Evolutionary conservation across 2,888 invertebrate genomes (phyloP).

Genomic region (Cloeon dipterum): DNA sequence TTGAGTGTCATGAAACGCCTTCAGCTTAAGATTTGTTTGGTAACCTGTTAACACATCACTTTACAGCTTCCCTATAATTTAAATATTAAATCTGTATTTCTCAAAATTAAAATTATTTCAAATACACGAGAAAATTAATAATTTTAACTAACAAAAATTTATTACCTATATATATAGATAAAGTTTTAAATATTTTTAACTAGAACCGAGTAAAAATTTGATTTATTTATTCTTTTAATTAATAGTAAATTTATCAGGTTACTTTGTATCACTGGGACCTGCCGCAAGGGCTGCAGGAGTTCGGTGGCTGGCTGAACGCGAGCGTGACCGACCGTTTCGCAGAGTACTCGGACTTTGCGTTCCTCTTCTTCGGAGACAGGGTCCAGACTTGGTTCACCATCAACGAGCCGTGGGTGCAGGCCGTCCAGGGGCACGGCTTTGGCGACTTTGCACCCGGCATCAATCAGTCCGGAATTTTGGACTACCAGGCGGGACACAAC

Average conservation of each 20-base stretch:
- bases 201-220: too few species aligned
- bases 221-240: neutral
- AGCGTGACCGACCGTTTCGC: slow-evolving; percentile 36
- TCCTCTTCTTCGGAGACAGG: slow-evolving; percentile 33
- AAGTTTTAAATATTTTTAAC: too few species aligned
- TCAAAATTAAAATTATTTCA: too few species aligned
- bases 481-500: slow-evolving; percentile 37
- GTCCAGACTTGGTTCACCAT: slow-evolving; percentile 44
- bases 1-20: too few species aligned
- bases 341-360: slow-evolving; percentile 33
- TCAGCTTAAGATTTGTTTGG: too few species aligned
- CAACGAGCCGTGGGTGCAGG: slow-evolving; percentile 43
- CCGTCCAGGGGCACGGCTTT: slow-evolving; percentile 27
- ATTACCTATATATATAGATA: neutral
- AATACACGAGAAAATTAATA: too few species aligned
- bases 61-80: too few species aligned
- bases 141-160: neutral
- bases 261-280: slow-evolving; percentile 30
- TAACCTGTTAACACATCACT: too few species aligned
- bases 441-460: slow-evolving; percentile 15
- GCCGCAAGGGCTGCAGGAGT: slow-evolving; percentile 24
- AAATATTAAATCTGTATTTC: too few species aligned
- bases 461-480: slow-evolving; percentile 28
- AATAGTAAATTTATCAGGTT: slow-evolving; percentile 11
- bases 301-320: slow-evolving; percentile 41